Percentiles rank a stretch among this genome's conserved stretches.
Evolutionary conservation across 2,113 vertebrate genomes (phyloP).

Genomic region (Xiphorhynchus elegans): DNA sequence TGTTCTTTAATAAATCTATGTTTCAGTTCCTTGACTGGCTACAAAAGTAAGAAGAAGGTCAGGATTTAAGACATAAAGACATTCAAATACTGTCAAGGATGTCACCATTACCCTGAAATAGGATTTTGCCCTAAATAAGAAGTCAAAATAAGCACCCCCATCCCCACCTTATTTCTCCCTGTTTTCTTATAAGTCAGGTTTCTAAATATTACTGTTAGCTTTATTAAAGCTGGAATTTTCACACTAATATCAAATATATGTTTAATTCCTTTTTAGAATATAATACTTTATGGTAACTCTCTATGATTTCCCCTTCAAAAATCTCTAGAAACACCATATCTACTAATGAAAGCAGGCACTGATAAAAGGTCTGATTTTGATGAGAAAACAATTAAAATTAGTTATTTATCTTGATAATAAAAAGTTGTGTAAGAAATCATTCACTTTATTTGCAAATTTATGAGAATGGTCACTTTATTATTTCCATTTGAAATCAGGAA

Average conservation of each 20-base stretch:
- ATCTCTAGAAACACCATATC: background rate
- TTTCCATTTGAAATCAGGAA: background rate
- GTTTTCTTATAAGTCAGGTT: background rate
- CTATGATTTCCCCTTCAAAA: background rate
- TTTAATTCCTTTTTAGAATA: background rate
- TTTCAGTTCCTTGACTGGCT: background rate
- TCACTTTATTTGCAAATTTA: background rate
- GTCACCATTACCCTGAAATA: background rate
- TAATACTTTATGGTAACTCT: background rate
- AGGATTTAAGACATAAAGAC: background rate
- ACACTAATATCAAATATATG: background rate
- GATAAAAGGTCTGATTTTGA: background rate
- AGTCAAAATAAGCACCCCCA: background rate
- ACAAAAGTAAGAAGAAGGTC: background rate
- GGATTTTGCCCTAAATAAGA: background rate
- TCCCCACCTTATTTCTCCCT: accelerated
- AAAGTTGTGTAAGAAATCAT: background rate
- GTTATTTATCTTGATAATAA: background rate
- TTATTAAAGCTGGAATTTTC: background rate
- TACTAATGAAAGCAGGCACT: background rate
- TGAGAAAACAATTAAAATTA: background rate
- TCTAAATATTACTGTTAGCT: background rate
- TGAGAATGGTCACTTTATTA: background rate
- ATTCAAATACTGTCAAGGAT: background rate
- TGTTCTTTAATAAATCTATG: background rate